Evolutionary conservation across 2,888 invertebrate species (phyloP).

Genomic region (Amphipoea oculea): DNA sequence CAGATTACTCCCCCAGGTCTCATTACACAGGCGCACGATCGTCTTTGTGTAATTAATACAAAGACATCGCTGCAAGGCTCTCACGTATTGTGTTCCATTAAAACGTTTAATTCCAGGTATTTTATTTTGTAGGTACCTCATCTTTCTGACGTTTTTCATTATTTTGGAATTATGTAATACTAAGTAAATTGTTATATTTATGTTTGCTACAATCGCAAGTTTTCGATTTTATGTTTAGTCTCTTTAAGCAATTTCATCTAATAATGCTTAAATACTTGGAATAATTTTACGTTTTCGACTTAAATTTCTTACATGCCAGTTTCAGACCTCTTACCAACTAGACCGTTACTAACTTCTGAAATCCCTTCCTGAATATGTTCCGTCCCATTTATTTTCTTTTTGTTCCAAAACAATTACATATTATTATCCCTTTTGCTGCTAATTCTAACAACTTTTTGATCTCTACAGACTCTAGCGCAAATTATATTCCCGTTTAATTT

Average conservation of each 20-base stretch:
- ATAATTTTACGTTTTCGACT: not conserved
- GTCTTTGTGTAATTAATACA: conserved; percentile 64
- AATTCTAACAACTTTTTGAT: not conserved
- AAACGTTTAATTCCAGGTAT: conserved; percentile 61
- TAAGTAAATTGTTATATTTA: not conserved
- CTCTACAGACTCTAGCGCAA: not conserved
- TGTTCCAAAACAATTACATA: not conserved
- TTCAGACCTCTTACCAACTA: not conserved
- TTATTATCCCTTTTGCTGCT: not conserved
- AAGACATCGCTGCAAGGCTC: conserved; percentile 56
- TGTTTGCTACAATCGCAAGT: not conserved
- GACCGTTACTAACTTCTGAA: not conserved
- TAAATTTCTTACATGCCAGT: too few relatives aligned
- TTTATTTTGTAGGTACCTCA: conserved; percentile 20
- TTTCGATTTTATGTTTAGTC: not conserved
- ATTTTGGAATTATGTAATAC: not conserved
- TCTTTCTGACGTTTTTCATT: conserved; percentile 24
- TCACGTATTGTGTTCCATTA: conserved; percentile 72
- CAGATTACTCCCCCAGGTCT: conserved; percentile 51
- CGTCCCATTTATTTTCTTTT: not conserved
- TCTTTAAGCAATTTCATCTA: not conserved
- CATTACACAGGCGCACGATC: conserved; percentile 52
- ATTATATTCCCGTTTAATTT: conserved; percentile 7
- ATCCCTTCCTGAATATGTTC: not conserved
- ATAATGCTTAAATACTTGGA: not conserved